A percentile compares a stretch with the other conserved stretches of the same genome.
Conservation (phyloP, 2,113 vertebrate genomes). For the Caloenas nicobarica region DNA sequence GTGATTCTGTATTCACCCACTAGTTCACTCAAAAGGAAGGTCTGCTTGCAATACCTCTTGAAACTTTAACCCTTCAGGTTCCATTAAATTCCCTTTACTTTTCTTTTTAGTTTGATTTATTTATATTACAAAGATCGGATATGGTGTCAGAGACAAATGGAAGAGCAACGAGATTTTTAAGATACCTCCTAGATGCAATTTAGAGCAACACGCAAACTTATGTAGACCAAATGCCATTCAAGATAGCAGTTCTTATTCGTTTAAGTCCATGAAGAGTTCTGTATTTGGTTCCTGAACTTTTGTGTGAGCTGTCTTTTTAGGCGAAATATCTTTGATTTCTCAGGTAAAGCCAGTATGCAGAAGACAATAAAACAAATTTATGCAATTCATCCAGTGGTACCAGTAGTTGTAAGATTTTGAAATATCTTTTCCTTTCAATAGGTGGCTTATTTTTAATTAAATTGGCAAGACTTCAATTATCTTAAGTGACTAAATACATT, state of each 20-base stretch:
- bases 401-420: constrained; percentile 16
- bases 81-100: background rate
- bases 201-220: background rate
- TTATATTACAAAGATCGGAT: background rate
- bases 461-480: constrained; percentile 74
- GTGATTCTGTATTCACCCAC: background rate
- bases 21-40: background rate
- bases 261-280: background rate
- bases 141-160: background rate
- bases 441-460: constrained; percentile 74
- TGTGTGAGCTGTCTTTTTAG: background rate
- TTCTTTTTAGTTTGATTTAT: background rate
- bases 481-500: constrained; percentile 68
- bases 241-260: background rate
- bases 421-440: constrained; percentile 48
- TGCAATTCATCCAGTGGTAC: background rate
- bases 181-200: background rate
- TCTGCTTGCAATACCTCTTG: background rate
- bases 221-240: background rate
- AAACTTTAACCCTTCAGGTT: background rate
- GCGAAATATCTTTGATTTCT: background rate
- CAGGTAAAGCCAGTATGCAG: background rate
- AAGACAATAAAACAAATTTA: background rate
- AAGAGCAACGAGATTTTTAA: background rate
- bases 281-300: background rate